phyloP scores from a whole-genome alignment of 1,140 invertebrate species.

The Brachionus asplanchnoidis region DNA sequence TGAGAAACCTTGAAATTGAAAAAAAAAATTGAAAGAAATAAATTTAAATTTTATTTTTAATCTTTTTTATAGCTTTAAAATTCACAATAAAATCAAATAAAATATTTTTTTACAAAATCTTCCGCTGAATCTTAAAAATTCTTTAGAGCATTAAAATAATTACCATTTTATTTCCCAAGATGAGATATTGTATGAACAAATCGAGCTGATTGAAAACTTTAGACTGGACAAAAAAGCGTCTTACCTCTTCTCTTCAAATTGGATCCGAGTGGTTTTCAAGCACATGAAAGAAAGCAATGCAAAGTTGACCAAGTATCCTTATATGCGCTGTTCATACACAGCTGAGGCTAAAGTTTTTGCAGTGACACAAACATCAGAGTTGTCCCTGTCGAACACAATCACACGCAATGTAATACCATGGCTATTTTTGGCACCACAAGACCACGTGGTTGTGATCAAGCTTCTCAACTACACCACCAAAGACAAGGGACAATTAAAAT shows the following conservation, averaged over 20 bases:
- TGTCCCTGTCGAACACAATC: background rate
- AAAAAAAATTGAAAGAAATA: too few relatives aligned
- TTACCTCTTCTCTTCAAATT: constrained; percentile 11
- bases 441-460: background rate
- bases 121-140: too few relatives aligned
- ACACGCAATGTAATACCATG: constrained; percentile 12
- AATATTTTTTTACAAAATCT: too few relatives aligned
- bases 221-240: background rate
- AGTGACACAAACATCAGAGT: background rate
- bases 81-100: too few relatives aligned
- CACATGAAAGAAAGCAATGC: constrained; percentile 34
- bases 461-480: background rate
- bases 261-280: background rate
- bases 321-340: constrained; percentile 5
- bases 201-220: constrained; percentile 4
- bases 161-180: background rate
- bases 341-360: background rate
- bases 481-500: background rate
- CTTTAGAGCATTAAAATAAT: too few relatives aligned
- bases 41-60: too few relatives aligned
- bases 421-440: constrained; percentile 23
- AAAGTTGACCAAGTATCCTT: constrained; percentile 22
- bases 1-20: too few relatives aligned
- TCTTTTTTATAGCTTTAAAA: too few relatives aligned
- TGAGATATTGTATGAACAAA: constrained; percentile 23